phyloP scores from a whole-genome alignment of 2,888 invertebrate species.

The Drosophila paramelanica region DNA sequence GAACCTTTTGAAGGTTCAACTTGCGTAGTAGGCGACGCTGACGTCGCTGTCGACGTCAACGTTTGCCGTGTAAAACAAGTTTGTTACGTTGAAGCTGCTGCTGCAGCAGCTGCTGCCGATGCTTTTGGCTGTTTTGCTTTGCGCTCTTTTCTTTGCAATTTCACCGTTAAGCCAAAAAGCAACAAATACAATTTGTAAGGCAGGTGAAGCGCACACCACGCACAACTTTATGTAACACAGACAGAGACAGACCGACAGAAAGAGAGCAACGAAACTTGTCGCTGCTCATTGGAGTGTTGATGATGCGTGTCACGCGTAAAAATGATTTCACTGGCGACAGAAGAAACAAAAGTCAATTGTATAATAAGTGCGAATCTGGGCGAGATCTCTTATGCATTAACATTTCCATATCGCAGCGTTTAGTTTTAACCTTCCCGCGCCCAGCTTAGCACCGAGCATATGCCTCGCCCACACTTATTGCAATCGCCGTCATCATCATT shows the following conservation, averaged over 20 bases:
- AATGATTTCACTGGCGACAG: slow-evolving; percentile 70
- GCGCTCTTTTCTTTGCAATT: slow-evolving; percentile 74
- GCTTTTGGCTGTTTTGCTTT: slow-evolving; percentile 48
- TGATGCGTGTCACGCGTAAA: slow-evolving; percentile 72
- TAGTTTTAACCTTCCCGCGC: slow-evolving; percentile 35
- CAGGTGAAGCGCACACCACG: slow-evolving; percentile 67
- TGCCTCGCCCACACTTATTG: slow-evolving; percentile 37
- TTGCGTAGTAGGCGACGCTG: slow-evolving; percentile 77
- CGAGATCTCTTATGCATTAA: slow-evolving; percentile 19
- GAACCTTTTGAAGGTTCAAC: slow-evolving; percentile 85
- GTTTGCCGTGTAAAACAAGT: slow-evolving; percentile 71
- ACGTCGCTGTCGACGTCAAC: slow-evolving; percentile 24
- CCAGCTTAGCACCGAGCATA: slow-evolving; percentile 35
- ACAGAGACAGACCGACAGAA: slow-evolving; percentile 4
- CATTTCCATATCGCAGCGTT: slow-evolving; percentile 21
- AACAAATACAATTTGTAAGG: slow-evolving; percentile 44
- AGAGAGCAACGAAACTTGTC: slow-evolving; percentile 26
- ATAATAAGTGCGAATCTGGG: slow-evolving; percentile 39
- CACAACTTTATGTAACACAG: slow-evolving; percentile 64
- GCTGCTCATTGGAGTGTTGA: slow-evolving; percentile 29
- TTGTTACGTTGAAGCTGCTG: slow-evolving; percentile 70
- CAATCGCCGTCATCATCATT: slow-evolving; percentile 6
- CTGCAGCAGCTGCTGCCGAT: slow-evolving; percentile 29
- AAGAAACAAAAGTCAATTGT: slow-evolving; percentile 58
- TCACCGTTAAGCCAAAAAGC: slow-evolving; percentile 72